These are phyloP conservation scores for Sturnira hondurensis DNA, from an alignment of 2,113 vertebrate genomes.

Conservation along the genomic window DNA sequence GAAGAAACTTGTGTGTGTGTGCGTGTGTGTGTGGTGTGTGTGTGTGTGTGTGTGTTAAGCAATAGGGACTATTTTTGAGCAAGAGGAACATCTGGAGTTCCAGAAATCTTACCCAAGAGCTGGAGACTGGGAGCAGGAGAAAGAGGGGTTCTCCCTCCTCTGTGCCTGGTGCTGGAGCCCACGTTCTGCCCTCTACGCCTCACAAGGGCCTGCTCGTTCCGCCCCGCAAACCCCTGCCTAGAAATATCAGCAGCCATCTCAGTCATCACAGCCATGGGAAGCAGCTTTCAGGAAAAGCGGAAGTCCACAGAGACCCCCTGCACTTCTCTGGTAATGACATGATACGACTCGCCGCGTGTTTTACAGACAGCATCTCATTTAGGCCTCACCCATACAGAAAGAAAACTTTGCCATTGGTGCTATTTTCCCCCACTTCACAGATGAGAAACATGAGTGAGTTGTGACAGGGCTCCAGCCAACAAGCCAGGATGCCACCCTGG, in stretches of 20 bases:
- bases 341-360: rapidly evolving
- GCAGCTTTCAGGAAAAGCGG: not conserved
- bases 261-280: not conserved
- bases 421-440: not conserved
- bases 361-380: not conserved
- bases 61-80: not conserved
- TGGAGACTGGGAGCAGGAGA: not conserved
- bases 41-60: not conserved
- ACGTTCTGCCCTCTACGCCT: not conserved
- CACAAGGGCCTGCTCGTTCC: too few species aligned
- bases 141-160: not conserved
- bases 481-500: too few species aligned
- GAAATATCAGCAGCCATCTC: not conserved
- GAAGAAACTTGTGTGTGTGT: not conserved
- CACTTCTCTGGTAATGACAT: not conserved
- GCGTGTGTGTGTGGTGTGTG: too few species aligned
- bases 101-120: not conserved
- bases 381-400: not conserved
- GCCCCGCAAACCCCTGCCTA: not conserved
- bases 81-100: not conserved
- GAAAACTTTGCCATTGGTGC: not conserved
- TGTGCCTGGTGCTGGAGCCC: not conserved
- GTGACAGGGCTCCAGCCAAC: not conserved
- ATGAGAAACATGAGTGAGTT: not conserved
- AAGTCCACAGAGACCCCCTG: not conserved